Conservation (phyloP, 2,888 invertebrate genomes). For the Unio delphinus region DNA sequence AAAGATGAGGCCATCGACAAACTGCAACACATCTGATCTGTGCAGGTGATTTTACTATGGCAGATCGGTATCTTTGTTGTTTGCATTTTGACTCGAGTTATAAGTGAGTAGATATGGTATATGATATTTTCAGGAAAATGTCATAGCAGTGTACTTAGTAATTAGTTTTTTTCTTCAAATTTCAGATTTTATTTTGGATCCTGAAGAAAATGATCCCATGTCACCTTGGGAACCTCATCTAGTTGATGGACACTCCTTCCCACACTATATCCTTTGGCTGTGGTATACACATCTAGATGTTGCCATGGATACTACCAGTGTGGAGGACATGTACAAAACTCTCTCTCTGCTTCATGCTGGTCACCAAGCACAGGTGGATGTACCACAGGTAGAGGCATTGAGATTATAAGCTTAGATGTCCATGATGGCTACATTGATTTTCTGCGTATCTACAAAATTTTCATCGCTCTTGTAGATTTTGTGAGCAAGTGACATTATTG, state of each 20-base stretch:
- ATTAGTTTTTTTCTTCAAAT: conserved; percentile 5
- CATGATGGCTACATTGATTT: too few relatives aligned
- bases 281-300: conserved; percentile 58
- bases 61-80: too few relatives aligned
- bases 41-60: too few relatives aligned
- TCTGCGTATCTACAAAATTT: too few relatives aligned
- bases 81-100: too few relatives aligned
- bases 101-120: too few relatives aligned
- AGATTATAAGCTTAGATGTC: too few relatives aligned
- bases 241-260: conserved; percentile 58
- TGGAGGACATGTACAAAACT: conserved; percentile 57
- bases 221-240: conserved; percentile 62
- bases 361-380: conserved; percentile 52
- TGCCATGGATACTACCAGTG: conserved; percentile 51
- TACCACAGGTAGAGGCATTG: conserved; percentile 45
- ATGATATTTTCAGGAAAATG: not conserved
- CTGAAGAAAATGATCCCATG: conserved; percentile 51
- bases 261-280: conserved; percentile 55
- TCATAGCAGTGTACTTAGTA: not conserved
- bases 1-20: too few relatives aligned
- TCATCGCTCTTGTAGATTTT: too few relatives aligned
- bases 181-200: conserved; percentile 61
- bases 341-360: conserved; percentile 54
- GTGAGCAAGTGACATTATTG: too few relatives aligned
- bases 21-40: too few relatives aligned